A percentile compares a stretch with the other conserved stretches of the same genome.
Evolutionary conservation across 2,113 vertebrate species (phyloP).

Genomic region (Elachura formosa): DNA sequence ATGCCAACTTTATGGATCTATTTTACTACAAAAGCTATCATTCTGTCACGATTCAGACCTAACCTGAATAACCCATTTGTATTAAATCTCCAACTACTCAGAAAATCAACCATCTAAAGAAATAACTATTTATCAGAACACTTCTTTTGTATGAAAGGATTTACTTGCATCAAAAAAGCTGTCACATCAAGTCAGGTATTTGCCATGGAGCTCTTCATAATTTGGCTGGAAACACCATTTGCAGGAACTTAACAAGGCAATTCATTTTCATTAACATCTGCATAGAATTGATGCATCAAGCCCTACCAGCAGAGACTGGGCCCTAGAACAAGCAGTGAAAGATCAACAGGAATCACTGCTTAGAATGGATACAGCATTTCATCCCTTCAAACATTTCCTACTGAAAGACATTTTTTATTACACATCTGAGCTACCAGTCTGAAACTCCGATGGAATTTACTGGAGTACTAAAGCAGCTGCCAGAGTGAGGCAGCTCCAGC

Average conservation of each 20-base stretch:
- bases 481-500: background rate
- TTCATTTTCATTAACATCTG: background rate
- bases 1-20: background rate
- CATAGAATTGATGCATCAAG: background rate
- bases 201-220: background rate
- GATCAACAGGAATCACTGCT: background rate
- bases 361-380: background rate
- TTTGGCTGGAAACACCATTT: background rate
- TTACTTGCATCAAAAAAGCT: background rate
- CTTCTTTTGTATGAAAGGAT: background rate
- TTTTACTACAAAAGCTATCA: background rate
- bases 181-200: background rate
- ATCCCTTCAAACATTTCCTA: background rate
- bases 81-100: background rate
- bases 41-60: background rate
- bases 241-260: background rate
- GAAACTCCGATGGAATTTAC: background rate
- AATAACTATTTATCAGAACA: background rate
- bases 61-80: background rate
- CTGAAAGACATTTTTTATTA: background rate
- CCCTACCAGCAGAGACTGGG: background rate
- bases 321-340: background rate
- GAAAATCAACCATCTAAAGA: slow-evolving; percentile 24
- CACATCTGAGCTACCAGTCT: background rate
- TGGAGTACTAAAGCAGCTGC: background rate